Percentiles rank a stretch among this genome's conserved stretches.
Evolutionary conservation across 2,113 vertebrate species (phyloP).

Genomic region (Ia io): DNA sequence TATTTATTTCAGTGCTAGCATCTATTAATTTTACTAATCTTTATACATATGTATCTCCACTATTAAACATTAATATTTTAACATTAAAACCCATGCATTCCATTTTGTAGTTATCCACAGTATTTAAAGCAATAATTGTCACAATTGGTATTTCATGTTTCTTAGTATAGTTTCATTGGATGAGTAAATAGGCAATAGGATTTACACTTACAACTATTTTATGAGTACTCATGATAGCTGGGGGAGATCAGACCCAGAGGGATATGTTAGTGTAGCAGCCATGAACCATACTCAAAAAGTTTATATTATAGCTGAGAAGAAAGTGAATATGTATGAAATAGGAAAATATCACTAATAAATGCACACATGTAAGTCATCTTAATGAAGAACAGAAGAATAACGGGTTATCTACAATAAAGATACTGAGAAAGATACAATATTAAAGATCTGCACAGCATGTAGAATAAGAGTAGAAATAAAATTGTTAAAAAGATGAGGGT

Average conservation of each 20-base stretch:
- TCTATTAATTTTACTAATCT: background rate
- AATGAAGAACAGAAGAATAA: background rate
- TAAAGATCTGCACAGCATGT: background rate
- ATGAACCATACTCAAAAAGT: background rate
- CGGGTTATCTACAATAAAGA: background rate
- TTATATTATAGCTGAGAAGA: background rate
- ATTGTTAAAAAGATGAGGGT: background rate
- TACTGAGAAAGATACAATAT: background rate
- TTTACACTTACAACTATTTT: background rate
- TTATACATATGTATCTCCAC: background rate
- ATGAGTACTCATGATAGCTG: background rate
- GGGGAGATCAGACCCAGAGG: background rate
- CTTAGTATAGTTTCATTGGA: background rate
- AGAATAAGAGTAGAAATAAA: background rate
- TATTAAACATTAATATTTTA: background rate
- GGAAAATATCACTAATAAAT: background rate
- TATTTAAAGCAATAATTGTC: background rate
- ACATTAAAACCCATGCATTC: background rate
- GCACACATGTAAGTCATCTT: fast-evolving
- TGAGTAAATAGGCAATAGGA: background rate
- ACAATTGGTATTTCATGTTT: background rate
- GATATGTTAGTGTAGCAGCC: background rate
- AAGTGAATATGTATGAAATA: background rate
- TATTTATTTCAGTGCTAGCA: background rate
- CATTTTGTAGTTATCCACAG: background rate